phyloP scores from a whole-genome alignment of 2,888 invertebrate genomes.

The Xanthostigma xanthostigma region DNA sequence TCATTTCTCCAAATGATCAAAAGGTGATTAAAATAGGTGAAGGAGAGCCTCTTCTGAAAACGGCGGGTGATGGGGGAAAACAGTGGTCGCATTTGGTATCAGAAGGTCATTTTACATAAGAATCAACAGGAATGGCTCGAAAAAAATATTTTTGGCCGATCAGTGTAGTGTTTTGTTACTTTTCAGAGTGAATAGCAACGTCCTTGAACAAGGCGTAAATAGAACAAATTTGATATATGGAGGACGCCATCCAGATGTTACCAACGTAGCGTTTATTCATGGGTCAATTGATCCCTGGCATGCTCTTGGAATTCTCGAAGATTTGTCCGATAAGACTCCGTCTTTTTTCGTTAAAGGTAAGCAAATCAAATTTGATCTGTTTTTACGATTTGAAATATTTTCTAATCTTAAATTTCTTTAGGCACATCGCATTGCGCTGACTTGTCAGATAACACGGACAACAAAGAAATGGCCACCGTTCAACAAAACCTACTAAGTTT shows the following conservation, averaged over 20 bases:
- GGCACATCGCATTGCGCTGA: conserved; percentile 19
- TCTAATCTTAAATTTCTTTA: conserved; percentile 3
- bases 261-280: conserved; percentile 39
- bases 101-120: no score
- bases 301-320: conserved; percentile 32
- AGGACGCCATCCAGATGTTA: conserved; percentile 32
- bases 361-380: background rate
- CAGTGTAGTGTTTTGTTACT: no score
- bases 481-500: conserved; percentile 11
- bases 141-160: no score
- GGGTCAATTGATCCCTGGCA: conserved; percentile 46
- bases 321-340: conserved; percentile 17
- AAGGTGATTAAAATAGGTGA: no score
- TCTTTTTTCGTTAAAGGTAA: conserved; percentile 16
- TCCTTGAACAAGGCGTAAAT: conserved; percentile 26
- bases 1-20: no score
- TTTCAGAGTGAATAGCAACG: no score
- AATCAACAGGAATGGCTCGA: no score
- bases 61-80: no score
- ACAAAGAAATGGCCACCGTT: conserved; percentile 12
- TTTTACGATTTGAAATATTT: background rate
- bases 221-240: conserved; percentile 36
- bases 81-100: no score
- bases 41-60: no score
- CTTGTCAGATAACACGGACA: conserved; percentile 10